These are phyloP conservation scores for Pangasianodon hypophthalmus DNA, from an alignment of 2,113 vertebrate genomes.

Conservation along the genomic window DNA sequence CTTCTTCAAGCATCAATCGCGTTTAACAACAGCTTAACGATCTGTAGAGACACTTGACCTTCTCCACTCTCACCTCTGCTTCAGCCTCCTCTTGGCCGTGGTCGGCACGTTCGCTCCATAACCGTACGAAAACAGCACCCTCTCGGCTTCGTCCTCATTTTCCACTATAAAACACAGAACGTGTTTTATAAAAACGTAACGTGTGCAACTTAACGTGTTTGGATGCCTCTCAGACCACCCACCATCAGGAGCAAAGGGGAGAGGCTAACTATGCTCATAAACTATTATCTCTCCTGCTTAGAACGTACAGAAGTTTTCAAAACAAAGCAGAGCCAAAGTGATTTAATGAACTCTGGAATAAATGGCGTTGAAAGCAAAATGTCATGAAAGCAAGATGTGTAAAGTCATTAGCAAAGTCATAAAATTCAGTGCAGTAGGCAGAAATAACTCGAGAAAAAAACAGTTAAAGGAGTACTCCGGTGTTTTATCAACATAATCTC, in stretches of 20 bases:
- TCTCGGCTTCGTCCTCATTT: slow-evolving; percentile 91
- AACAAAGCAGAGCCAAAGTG: background rate
- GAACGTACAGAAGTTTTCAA: background rate
- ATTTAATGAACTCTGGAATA: background rate
- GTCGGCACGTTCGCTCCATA: slow-evolving; percentile 98
- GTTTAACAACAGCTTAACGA: background rate
- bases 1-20: background rate
- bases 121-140: slow-evolving; percentile 93
- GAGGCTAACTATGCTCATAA: slow-evolving; percentile 10
- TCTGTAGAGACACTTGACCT: background rate
- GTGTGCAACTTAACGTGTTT: background rate
- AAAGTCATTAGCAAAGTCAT: background rate
- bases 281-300: slow-evolving; percentile 27
- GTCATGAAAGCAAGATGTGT: no score
- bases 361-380: background rate
- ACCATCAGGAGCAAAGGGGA: background rate
- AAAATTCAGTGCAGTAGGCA: background rate
- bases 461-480: background rate
- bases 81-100: slow-evolving; percentile 89
- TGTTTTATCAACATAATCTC: background rate
- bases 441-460: background rate
- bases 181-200: slow-evolving; percentile 33
- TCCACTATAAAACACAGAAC: slow-evolving; percentile 79
- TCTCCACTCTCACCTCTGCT: slow-evolving; percentile 84
- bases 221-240: slow-evolving; percentile 40